Evolutionary conservation across 2,888 invertebrate genomes (phyloP), one percentile per base, ranked within the genome.

Genomic region (Desoria tigrina): DNA sequence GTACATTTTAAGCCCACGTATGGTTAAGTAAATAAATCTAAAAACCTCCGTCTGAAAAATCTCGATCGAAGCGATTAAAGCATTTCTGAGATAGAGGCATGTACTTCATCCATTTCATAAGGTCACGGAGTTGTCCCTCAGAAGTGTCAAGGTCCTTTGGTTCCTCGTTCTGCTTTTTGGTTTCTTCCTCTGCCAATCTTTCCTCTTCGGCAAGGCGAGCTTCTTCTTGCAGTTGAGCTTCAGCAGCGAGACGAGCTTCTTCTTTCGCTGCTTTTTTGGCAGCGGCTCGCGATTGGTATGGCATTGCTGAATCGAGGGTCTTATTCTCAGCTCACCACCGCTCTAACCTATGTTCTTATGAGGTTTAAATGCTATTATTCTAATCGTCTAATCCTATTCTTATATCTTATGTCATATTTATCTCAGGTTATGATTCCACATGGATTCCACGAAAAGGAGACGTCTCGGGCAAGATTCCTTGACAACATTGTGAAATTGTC

Each of bases 21-120:
- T 6, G 6, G 4, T n/a, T 21, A 16, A 21, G 27, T 55, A 28
- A n/a, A 55, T 24, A 26, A 26, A 7, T 26, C 4, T 51, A 4
- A 21, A 51, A 42, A 69, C 69, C 63, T 37, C 69, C 69, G 51
- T 66, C 66, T 1, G 69, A 69, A 26, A 69, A 66, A 1, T 55
- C 55, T 42, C 69, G 28, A 11, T 69, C 69, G 27, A 69, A 23
- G n/a, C 60, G 50, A 3, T 55, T 51, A 7, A 59, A 37, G 45
- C 54, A 57, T 11, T 26, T 21, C 3, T 64, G 45, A 0, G 66
- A 62, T 28, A 69, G 49, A 16, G 69, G 69, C 45, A 66, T 39
- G 28, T 58, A 59, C 11, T 39, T 54, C 1, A 69, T 16, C 66
- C 66, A 69, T 37, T 27, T 24, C 1, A 51, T n/a, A 1, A 69